These are phyloP conservation scores for Papilio elwesi DNA, from an alignment of 2,888 invertebrate genomes.

Conservation along the genomic window DNA sequence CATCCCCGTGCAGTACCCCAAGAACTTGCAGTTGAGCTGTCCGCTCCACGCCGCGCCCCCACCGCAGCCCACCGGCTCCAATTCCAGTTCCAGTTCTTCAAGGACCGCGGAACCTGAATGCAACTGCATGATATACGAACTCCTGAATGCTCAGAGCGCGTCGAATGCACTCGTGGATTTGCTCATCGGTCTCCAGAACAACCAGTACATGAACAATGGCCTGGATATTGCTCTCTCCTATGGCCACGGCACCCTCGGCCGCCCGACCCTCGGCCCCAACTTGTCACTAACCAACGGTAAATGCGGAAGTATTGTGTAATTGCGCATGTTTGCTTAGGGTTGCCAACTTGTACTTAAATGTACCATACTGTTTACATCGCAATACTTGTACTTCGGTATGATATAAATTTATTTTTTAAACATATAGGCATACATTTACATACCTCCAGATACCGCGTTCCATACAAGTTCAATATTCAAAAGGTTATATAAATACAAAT, in stretches of 20 bases:
- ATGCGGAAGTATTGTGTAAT: constrained; percentile 77
- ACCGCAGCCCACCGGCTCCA: constrained; percentile 51
- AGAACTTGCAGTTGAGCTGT: constrained; percentile 69
- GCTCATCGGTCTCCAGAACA: constrained; percentile 75
- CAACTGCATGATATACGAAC: constrained; percentile 77
- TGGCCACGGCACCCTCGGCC: constrained; percentile 64
- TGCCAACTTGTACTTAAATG: constrained; percentile 21
- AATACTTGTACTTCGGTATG: background rate
- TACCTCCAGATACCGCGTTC: too few species aligned
- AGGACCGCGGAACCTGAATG: constrained; percentile 75
- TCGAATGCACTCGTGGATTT: constrained; percentile 77
- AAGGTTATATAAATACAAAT: too few species aligned
- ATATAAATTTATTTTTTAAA: background rate
- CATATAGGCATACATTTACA: too few species aligned
- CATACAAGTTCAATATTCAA: too few species aligned
- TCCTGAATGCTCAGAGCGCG: constrained; percentile 75
- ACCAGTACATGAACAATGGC: constrained; percentile 74
- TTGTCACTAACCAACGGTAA: constrained; percentile 76
- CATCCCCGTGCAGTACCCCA: constrained; percentile 72
- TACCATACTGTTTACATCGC: background rate
- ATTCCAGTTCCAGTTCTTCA: constrained; percentile 51
- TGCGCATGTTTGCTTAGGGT: constrained; percentile 28
- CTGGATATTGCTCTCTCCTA: constrained; percentile 60
- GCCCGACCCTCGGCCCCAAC: constrained; percentile 65
- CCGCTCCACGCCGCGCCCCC: constrained; percentile 69